Base-by-base conservation (phyloP, 2,888 invertebrate genomes). In the Oxyteleia sp. region DNA sequence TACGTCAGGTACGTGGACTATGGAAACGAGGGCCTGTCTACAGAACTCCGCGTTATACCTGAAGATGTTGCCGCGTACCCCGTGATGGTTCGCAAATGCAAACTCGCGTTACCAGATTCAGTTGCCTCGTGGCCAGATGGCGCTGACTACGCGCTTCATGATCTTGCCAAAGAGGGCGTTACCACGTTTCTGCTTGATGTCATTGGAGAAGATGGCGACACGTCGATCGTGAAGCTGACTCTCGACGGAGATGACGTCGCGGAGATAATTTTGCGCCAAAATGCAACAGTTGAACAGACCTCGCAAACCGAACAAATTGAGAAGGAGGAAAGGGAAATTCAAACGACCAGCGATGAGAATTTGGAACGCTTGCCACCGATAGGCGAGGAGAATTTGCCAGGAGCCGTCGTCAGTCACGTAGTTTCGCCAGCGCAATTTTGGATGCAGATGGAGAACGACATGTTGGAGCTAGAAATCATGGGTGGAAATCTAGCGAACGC, bases 1-100 rank as follows among this genome's bases (percentile, higher is more conserved):
- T 94, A 93, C 72, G 96, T 97, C 0, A 94, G 95, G 20, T 97
- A 96, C 89, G 94, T 97, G 0, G 97, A 97, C 92, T 97, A 96
- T 86, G 97, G 97, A 1, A 97, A 97, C 89, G 94, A 95, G 69
- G 95, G 96, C 38, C 93, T 95, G 0, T 95, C 96, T 0, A 95
- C 45, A 93, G 94, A 0, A 94, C 93, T 84, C 68, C 94, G 95
- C 68, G 94, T 94, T 66, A 93, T 96, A 29, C 96, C 96, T 0
- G 94, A 95, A 83, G 95, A 95, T 61, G 89, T 96, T 0, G 93
- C 94, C 0, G 88, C 93, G 11, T 94, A 95, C 47, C 95, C 95
- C 53, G 94, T 95, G 0, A 91, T 96, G 59, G 96, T 96, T 0
- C 95, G 95, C 86, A 95, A 96, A 88, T 96, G 96, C 87, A 94